Base-by-base conservation (phyloP, 2,797 vertebrate genomes). In the Spheniscus humboldti region DNA sequence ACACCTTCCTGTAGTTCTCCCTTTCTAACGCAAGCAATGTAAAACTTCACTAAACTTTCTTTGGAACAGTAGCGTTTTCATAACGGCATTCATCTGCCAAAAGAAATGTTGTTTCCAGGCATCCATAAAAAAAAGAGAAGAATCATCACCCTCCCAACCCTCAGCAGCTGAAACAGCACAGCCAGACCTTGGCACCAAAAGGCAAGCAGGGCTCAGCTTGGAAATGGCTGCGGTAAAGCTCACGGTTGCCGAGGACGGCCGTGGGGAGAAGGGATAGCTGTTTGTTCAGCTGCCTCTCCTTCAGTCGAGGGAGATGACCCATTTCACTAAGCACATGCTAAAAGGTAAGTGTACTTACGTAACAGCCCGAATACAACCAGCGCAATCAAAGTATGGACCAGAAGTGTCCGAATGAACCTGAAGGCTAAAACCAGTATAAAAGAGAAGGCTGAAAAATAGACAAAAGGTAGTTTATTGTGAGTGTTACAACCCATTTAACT, bases 361-460 rank as follows among this genome's bases (percentile, higher is more conserved):
- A 98, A 47, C 57, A 98, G 88, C 43, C 98, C 98, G 8, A 98
- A 97, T 43, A 97, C 50, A 66, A 98, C 96, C 86, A 98, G 57
- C 2, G 98, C 96, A 64, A 98, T 95, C 90, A 98, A 96, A 86
- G 97, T 98, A 72, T 98, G 98, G 75, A 98, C 78, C 91, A 98
- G 72, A 30, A 98, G 94, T 0, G 62, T 88, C 25, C 92, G 97
- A 96, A 98, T 94, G 74, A 98, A 98, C 67, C 97, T 97, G 96
- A 98, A 98, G 83, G 68, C 69, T 91, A 98, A 52, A 94, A 98
- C 85, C 97, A 98, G 55, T 39, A 97, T 89, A 81, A 97, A 69
- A 71, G 97, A 98, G 66, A 98, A 97, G 59, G 92, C 98, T 98
- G 97, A 66, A 98, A 97, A 95, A 94, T 8, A 95, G 0, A 71